Conservation (phyloP, 2,888 invertebrate genomes). For the Molorchus minor region DNA sequence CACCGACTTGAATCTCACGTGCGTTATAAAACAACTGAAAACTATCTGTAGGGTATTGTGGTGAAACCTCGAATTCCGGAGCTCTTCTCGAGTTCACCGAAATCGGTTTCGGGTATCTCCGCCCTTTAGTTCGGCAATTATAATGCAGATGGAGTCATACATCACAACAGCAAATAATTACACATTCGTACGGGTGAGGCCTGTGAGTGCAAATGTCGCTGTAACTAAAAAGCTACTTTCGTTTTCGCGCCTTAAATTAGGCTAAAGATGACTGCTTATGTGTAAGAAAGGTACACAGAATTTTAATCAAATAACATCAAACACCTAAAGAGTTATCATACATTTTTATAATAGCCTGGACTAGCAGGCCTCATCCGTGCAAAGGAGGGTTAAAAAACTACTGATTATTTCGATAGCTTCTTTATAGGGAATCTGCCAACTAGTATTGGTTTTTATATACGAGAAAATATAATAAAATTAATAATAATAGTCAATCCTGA, state of each 20-base stretch:
- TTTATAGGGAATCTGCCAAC: too few species aligned
- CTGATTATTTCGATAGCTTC: too few species aligned
- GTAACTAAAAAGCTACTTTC: not conserved
- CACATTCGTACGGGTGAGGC: not conserved
- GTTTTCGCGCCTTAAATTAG: not conserved
- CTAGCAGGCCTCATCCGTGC: too few species aligned
- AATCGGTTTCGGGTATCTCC: not conserved
- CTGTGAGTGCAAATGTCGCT: not conserved
- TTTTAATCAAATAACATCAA: not conserved
- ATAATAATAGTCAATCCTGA: too few species aligned
- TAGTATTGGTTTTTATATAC: too few species aligned
- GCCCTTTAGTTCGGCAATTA: not conserved
- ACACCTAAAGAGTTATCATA: not conserved
- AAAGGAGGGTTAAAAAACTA: too few species aligned
- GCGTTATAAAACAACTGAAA: not conserved
- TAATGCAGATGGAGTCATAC: not conserved
- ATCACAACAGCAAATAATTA: not conserved
- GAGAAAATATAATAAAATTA: too few species aligned
- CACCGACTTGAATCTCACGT: not conserved
- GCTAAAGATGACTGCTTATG: not conserved
- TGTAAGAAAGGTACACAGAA: not conserved
- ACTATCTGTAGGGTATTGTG: not conserved
- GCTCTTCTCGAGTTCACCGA: not conserved
- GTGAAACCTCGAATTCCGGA: not conserved
- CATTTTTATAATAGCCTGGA: not conserved